phyloP scores from a whole-genome alignment of 92 coral and sea anemone species.

The Isaurus tuberculatus region DNA sequence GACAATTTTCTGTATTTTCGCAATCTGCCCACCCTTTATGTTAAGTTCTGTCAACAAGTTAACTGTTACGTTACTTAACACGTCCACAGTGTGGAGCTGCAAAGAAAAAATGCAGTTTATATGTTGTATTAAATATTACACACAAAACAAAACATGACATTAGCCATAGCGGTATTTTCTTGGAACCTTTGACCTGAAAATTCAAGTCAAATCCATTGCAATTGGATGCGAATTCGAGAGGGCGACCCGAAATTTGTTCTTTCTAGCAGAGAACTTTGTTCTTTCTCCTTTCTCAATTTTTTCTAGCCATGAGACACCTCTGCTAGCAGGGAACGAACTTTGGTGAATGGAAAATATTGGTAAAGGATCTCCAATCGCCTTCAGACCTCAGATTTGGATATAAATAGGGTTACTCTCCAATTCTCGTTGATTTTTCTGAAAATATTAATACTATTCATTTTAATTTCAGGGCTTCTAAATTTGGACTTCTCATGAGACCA shows the following conservation, averaged over 20 bases:
- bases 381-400: too few relatives aligned
- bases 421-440: too few relatives aligned
- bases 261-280: too few relatives aligned
- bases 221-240: background rate
- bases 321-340: background rate
- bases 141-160: background rate
- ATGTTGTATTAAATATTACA: background rate
- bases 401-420: too few relatives aligned
- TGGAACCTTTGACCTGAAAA: background rate
- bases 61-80: background rate
- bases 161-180: background rate
- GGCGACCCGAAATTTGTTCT: background rate
- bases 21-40: slow-evolving; percentile 25
- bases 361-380: too few relatives aligned
- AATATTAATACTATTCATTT: too few relatives aligned
- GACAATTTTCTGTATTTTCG: slow-evolving; percentile 13
- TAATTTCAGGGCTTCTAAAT: too few relatives aligned
- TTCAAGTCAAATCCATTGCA: background rate
- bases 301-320: background rate
- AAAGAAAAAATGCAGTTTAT: background rate
- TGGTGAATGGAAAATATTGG: background rate
- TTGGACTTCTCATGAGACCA: too few relatives aligned
- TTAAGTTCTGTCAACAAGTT: slow-evolving; percentile 11
- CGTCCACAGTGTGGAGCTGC: slow-evolving; percentile 3
- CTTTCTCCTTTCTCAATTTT: background rate